phyloP scores from a whole-genome alignment of 2,888 invertebrate genomes.

The Candidula unifasciata region DNA sequence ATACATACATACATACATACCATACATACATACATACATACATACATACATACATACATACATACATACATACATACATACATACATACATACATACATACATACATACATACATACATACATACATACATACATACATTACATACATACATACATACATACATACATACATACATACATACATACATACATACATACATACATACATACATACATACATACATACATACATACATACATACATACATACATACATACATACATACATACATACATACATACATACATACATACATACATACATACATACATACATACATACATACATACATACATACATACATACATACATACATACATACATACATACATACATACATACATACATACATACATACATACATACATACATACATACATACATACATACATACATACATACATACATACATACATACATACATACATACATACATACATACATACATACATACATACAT shows the following conservation, averaged over 20 bases:
- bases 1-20: too few relatives aligned
- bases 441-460: too few relatives aligned
- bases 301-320: neutral
- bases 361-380: neutral
- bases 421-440: too few relatives aligned
- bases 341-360: neutral
- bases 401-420: too few relatives aligned
- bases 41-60: too few relatives aligned
- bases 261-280: neutral
- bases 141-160: too few relatives aligned
- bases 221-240: neutral
- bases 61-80: too few relatives aligned
- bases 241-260: neutral
- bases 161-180: neutral
- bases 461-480: too few relatives aligned
- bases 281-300: neutral
- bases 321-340: neutral
- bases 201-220: neutral
- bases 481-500: too few relatives aligned
- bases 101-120: conserved; percentile 19
- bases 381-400: too few relatives aligned
- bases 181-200: neutral
- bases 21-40: too few relatives aligned
- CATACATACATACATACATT: too few relatives aligned
- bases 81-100: conserved; percentile 19